Evolutionary conservation across 2,797 vertebrate species (phyloP), one percentile per base, ranked within the genome.

Genomic region (Otolemur crassicaudatus): DNA sequence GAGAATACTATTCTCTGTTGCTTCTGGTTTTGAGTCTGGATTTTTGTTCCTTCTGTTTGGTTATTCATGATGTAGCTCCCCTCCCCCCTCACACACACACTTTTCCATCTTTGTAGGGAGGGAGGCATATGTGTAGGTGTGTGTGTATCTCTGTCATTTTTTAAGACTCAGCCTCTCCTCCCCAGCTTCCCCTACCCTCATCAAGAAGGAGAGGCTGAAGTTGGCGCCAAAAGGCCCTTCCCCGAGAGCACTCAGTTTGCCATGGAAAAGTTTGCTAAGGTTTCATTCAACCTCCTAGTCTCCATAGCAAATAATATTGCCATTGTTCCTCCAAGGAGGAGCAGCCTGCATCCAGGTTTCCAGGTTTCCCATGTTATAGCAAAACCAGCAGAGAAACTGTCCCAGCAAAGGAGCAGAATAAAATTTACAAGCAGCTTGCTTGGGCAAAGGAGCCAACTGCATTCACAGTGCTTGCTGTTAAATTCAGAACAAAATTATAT

Each of bases 341-440:
- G 63, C 96, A 92, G 89, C 85, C 94, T 97, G 75, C 94, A 20
- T 76, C 96, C 60, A 69, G 90, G 91, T 95, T 97, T 95, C 97
- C 94, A 93, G 97, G 61, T 97, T 98, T 96, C 96, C 93, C 93
- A 65, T 40, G 60, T 63, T 87, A 46, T 2, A 6, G 95, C 95
- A 97, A 96, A 97, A 96, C 75, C 31, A 97, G 90, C 83, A 84
- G 95, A 97, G 90, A 98, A 97, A 96, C 61, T 77, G 97, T 97
- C 91, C 93, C 97, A 97, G 96, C 85, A 17, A 96, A 91, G 94
- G 86, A 97, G 63, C 91, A 58, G 40, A 69, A 87, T 73, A 91
- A 84, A 91, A 80, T 98, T 94, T 98, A 82, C 34, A 97, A 96
- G 91, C 90, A 90, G 19, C 84, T 97, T 97, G 72, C 91, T 95